Evolutionary conservation across 1,140 invertebrate genomes (phyloP).

Genomic region (Cotesia typhae): DNA sequence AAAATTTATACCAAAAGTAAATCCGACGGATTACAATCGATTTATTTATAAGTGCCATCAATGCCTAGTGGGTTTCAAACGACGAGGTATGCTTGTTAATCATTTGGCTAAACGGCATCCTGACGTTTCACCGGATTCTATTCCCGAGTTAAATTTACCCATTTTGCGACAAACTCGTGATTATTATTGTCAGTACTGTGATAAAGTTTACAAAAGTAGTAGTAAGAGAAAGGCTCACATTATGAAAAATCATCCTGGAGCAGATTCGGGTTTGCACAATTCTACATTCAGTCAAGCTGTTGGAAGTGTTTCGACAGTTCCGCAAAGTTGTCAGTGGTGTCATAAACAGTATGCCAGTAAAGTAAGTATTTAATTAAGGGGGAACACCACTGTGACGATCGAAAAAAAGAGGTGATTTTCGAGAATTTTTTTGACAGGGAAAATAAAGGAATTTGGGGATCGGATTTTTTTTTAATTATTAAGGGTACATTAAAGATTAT

Average conservation of each 20-base stretch:
- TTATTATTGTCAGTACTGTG: constrained; percentile 88
- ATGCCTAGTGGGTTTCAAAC: constrained; percentile 83
- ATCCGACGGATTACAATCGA: constrained; percentile 77
- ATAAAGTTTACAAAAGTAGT: constrained; percentile 86
- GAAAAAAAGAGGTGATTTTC: background rate
- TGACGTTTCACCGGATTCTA: constrained; percentile 76
- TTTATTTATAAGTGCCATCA: constrained; percentile 85
- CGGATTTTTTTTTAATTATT: too few relatives aligned
- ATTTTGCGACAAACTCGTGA: constrained; percentile 82
- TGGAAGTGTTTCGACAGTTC: constrained; percentile 77
- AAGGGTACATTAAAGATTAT: too few relatives aligned
- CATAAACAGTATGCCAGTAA: constrained; percentile 86
- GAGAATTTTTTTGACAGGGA: too few relatives aligned
- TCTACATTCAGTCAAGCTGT: constrained; percentile 76
- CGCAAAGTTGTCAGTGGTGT: constrained; percentile 82
- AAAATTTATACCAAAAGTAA: constrained; percentile 72
- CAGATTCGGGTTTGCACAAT: constrained; percentile 67
- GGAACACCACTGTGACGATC: background rate
- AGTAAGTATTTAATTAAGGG: constrained; percentile 43
- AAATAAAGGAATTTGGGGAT: too few relatives aligned
- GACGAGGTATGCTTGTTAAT: constrained; percentile 86
- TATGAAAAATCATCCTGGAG: constrained; percentile 85
- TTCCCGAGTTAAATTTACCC: constrained; percentile 84
- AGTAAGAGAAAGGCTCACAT: constrained; percentile 87
- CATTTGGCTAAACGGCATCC: constrained; percentile 87